Conservation (phyloP, 1,140 invertebrate genomes). For the Vanessa atalanta region DNA sequence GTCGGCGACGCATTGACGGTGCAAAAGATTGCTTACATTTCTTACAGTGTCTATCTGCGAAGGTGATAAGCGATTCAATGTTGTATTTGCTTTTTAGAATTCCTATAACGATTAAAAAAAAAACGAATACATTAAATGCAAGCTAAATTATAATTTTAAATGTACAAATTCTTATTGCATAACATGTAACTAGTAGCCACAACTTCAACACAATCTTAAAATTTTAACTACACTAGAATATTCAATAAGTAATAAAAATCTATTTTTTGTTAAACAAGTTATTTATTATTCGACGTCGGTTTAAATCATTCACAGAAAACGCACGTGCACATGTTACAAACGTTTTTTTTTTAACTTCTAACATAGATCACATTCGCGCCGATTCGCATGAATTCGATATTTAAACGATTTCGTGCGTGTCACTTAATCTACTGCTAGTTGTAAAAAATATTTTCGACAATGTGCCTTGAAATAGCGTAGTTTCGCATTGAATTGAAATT, state of each 20-base stretch:
- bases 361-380: background rate
- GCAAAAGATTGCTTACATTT: too few relatives aligned
- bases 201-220: background rate
- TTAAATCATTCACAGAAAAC: background rate
- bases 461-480: constrained; percentile 2
- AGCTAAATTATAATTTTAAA: background rate
- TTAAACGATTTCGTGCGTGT: constrained; percentile 16
- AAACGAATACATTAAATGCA: too few relatives aligned
- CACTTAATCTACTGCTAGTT: constrained; percentile 1
- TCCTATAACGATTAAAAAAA: too few relatives aligned
- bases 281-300: too few relatives aligned
- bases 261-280: too few relatives aligned
- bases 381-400: constrained; percentile 4
- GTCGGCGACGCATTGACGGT: too few relatives aligned
- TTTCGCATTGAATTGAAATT: constrained; percentile 14
- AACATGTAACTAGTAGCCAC: background rate
- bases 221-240: background rate
- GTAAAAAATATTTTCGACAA: constrained; percentile 14
- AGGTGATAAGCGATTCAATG: too few relatives aligned
- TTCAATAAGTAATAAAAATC: background rate
- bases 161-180: background rate
- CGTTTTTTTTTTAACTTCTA: background rate
- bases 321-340: background rate
- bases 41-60: too few relatives aligned
- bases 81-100: too few relatives aligned